Conservation (phyloP, 1,140 invertebrate species). For the Drosophila sucinea region DNA sequence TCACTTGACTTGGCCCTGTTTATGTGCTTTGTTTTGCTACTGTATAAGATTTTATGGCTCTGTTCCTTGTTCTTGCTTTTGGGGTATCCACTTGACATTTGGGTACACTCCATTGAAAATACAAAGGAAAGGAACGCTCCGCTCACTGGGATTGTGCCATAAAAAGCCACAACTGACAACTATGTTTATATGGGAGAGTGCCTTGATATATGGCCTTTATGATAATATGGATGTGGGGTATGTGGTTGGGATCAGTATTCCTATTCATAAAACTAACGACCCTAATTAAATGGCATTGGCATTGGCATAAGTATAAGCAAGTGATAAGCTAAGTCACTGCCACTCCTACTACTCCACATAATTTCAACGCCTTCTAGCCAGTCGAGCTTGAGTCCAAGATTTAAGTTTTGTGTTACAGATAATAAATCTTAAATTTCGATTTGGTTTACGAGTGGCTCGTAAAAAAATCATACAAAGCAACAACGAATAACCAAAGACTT, state of each 20-base stretch:
- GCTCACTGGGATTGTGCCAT: slow-evolving; percentile 40
- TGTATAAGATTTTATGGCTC: slow-evolving; percentile 28
- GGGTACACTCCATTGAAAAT: slow-evolving; percentile 23
- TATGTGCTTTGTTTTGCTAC: not conserved
- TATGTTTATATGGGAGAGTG: slow-evolving; percentile 35
- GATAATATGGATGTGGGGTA: slow-evolving; percentile 32
- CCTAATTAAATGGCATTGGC: slow-evolving; percentile 73
- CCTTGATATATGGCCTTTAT: slow-evolving; percentile 37
- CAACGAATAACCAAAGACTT: slow-evolving; percentile 21
- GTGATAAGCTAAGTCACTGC: slow-evolving; percentile 57
- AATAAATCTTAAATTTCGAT: slow-evolving; percentile 79
- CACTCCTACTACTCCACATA: not conserved
- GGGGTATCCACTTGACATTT: slow-evolving; percentile 63
- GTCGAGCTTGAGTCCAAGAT: slow-evolving; percentile 33
- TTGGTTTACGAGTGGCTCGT: slow-evolving; percentile 69
- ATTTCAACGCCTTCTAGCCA: not conserved
- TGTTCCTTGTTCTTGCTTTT: slow-evolving; percentile 21
- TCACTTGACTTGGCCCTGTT: not conserved
- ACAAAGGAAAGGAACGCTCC: slow-evolving; percentile 32
- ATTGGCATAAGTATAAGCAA: slow-evolving; percentile 55
- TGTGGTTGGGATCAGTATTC: slow-evolving; percentile 6
- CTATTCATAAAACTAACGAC: slow-evolving; percentile 46
- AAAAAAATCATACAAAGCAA: slow-evolving; percentile 55
- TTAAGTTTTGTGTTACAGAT: slow-evolving; percentile 68
- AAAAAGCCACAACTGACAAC: slow-evolving; percentile 48